Percentiles rank a stretch among this genome's conserved stretches.
These are phyloP conservation scores for Neocloeon triangulifer DNA, from an alignment of 1,140 invertebrate genomes.

Conservation along the genomic window DNA sequence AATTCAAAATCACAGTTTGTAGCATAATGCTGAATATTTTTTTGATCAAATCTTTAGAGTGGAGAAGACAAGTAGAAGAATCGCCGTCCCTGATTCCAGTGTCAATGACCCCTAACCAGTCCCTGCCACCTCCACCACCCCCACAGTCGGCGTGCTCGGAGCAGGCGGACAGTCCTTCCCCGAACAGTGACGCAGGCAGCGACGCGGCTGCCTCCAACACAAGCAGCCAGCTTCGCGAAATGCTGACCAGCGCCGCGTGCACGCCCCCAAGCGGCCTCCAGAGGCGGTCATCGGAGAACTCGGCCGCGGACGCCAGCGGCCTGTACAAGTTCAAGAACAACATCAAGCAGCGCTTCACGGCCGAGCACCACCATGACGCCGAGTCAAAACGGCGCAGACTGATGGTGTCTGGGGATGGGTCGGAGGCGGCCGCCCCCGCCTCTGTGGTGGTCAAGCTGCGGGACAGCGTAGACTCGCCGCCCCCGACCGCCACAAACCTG, in stretches of 20 bases:
- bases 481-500: slow-evolving; percentile 14
- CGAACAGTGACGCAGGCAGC: slow-evolving; percentile 1
- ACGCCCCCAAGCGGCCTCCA: slow-evolving; percentile 19
- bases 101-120: no score
- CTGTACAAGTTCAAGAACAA: slow-evolving; percentile 88
- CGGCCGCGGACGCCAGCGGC: slow-evolving; percentile 11
- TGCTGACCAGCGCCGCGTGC: slow-evolving; percentile 10
- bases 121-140: no score
- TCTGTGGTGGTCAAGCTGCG: neutral
- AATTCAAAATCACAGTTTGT: no score
- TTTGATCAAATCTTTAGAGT: no score
- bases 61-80: no score
- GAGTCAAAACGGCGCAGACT: slow-evolving; percentile 7
- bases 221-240: slow-evolving; percentile 10
- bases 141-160: slow-evolving; percentile 1
- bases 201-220: neutral
- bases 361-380: slow-evolving; percentile 10
- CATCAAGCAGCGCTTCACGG: slow-evolving; percentile 66
- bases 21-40: no score
- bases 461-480: slow-evolving; percentile 11
- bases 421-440: slow-evolving; percentile 3
- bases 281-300: slow-evolving; percentile 15
- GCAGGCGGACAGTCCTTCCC: neutral
- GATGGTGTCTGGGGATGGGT: slow-evolving; percentile 3
- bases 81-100: no score